Evolutionary conservation across 2,113 vertebrate species (phyloP), one percentile per base, ranked within the genome.

Genomic region (Corapipo altera): DNA sequence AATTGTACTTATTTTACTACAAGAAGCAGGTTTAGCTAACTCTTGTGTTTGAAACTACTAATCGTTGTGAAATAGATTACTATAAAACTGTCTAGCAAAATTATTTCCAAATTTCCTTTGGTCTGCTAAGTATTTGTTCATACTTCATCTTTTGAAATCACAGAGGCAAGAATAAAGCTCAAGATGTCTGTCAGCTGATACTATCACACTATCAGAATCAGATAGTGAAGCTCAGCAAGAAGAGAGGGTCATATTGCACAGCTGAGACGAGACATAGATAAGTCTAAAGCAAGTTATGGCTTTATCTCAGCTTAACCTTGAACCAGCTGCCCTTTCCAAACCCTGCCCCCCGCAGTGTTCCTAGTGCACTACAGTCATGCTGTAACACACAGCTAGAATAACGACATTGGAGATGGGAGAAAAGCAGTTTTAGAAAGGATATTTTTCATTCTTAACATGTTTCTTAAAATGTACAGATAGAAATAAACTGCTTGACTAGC

Each of bases 281-380:
- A 85, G 44, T 77, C 79, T 75, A 64, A 95, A 94, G 73, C 64
- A 95, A 96, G 89, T 90, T 91, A 86, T 8, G 41, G 75, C 67
- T 94, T 97, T 93, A 94, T 95, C 93, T 95, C 66, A 76, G 58
- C 46, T 85, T 94, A 88, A 95, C 96, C 92, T 96, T 92, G 92
- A 96, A 94, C 73, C 26, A 78, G 71, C 83, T 66, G 71, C 62
- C 61, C 85, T 95, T 94, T 74, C 30, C 33, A 89, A 91, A 67
- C n/a, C 22, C 16, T 15, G 5, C 5, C 6, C 48, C 21, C 19
- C 0, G 0, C 15, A 57, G 1, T 65, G 18, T 54, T 69, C 58
- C 32, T 16, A 64, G 35, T 22, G 26, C 44, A 8, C 23, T 72
- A 44, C 24, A 61, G 44, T 54, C 93, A 21, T 32, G 44, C 61